These are phyloP conservation scores for Proteles cristata DNA, from an alignment of 2,113 vertebrate genomes.

Conservation along the genomic window DNA sequence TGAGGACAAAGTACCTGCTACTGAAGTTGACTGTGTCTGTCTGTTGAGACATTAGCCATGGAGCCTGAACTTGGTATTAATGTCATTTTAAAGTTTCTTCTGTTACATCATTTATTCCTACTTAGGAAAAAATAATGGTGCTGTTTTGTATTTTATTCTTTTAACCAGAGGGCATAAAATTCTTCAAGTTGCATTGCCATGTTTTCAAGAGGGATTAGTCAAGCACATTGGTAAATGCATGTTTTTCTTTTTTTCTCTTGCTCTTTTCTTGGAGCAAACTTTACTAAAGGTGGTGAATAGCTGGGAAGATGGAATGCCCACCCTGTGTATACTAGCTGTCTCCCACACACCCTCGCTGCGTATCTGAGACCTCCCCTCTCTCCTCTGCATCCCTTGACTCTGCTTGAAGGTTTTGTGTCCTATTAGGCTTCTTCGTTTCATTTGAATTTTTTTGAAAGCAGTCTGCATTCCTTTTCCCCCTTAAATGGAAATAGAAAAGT, in stretches of 20 bases:
- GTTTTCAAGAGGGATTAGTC: constrained; percentile 62
- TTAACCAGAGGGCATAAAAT: constrained; percentile 45
- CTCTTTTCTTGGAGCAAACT: constrained; percentile 75
- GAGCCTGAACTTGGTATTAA: constrained; percentile 19
- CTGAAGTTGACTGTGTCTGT: not conserved
- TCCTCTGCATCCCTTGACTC: not conserved
- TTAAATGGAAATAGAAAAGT: constrained; percentile 2
- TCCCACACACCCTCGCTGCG: constrained; percentile 3
- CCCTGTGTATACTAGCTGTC: constrained; percentile 72
- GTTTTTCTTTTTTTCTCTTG: constrained; percentile 55
- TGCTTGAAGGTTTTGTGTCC: constrained; percentile 65
- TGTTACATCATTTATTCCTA: not conserved
- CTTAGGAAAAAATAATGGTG: not conserved
- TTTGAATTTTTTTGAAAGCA: constrained; percentile 44
- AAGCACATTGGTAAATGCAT: constrained; percentile 63
- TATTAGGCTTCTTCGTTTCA: constrained; percentile 54
- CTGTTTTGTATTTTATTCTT: constrained; percentile 46
- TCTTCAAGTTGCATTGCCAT: not conserved
- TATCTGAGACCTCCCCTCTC: constrained; percentile 48
- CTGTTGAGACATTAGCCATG: constrained; percentile 20
- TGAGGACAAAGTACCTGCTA: constrained; percentile 23
- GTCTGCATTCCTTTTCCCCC: not conserved
- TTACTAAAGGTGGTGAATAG: constrained; percentile 81
- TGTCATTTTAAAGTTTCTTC: not conserved
- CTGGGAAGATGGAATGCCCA: constrained; percentile 75